Base-by-base conservation (phyloP, 2,113 vertebrate genomes). In the Loxodonta africana region DNA sequence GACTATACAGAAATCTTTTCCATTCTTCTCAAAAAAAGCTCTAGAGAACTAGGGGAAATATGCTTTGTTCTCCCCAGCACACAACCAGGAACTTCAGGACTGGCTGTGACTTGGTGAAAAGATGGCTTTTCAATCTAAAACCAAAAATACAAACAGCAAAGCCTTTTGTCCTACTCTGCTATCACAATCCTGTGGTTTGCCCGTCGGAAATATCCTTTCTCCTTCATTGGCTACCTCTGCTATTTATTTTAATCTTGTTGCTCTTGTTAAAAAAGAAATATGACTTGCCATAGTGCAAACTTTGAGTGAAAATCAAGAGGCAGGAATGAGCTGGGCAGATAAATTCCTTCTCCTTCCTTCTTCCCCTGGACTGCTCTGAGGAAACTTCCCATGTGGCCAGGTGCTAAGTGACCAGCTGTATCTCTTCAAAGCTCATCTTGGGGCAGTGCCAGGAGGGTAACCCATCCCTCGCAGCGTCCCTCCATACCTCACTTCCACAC, bases 331-430 rank as follows among this genome's bases (percentile, higher is more conserved):
- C 6, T 6, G 15, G 46, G 33, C 83, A 77, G 62, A 84, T 84
- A 90, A 57, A 88, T 65, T 44, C n/a, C 46, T 60, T 71, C 63
- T 85, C 60, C 91, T 87, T 92, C 46, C 26, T 88, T 94, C 83
- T 17, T 57, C 53, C 53, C 53, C 53, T 0, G 46, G 60, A 85
- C 63, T 33, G 63, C 23, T 80, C 74, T 21, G 76, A 67, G 12
- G 46, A 81, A 90, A 57, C 33, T 44, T 74, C 69, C 73, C 48
- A 74, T 0, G 7, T 1, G 14, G 90, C 44, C 85, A 46, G 46
- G 11, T 11, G 44, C 30, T 46, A 33, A 67, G 28, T 67, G 57
- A 78, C 8, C 26, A 33, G 53, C 21, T 25, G 5, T 1, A 48
- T 67, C 26, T 77, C 71, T 62, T 88, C 23, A 63, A 0, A n/a